Evolutionary conservation across 1,140 invertebrate genomes (phyloP).

Genomic region (Trissolcus basalis): DNA sequence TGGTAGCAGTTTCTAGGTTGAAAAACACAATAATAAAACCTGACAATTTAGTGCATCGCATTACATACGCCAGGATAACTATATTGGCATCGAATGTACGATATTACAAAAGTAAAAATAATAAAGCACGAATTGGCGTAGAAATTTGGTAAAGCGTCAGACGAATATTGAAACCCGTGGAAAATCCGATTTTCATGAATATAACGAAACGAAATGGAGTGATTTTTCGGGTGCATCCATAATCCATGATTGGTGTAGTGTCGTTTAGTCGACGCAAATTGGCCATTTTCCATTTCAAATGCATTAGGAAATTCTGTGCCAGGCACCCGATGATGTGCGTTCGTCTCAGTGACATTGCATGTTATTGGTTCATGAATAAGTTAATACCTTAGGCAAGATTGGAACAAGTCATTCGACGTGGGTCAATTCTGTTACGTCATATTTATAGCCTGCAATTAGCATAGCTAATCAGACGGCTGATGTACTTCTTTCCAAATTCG

Average conservation of each 20-base stretch:
- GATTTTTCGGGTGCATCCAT: constrained; percentile 52
- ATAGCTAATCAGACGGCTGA: too few relatives aligned
- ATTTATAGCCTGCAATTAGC: too few relatives aligned
- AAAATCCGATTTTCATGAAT: constrained; percentile 57
- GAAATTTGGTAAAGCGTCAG: constrained; percentile 50
- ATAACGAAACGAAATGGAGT: constrained; percentile 49
- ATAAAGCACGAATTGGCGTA: constrained; percentile 36
- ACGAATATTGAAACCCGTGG: constrained; percentile 56
- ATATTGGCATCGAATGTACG: constrained; percentile 6
- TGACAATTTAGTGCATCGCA: too few relatives aligned
- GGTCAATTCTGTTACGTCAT: constrained; percentile 29
- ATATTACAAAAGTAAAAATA: constrained; percentile 53
- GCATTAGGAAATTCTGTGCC: constrained; percentile 51
- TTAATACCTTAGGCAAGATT: constrained; percentile 55
- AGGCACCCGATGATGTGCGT: constrained; percentile 29
- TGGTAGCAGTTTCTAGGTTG: too few relatives aligned
- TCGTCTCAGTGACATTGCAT: constrained; percentile 59
- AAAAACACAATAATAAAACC: too few relatives aligned
- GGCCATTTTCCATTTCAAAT: constrained; percentile 61
- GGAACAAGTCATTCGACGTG: constrained; percentile 55
- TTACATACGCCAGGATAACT: too few relatives aligned
- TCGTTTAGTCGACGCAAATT: constrained; percentile 60
- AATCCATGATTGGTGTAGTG: constrained; percentile 59
- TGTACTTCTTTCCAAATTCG: too few relatives aligned
- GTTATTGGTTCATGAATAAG: constrained; percentile 65